These are phyloP conservation scores for Hydrocynus forskahlii DNA, from an alignment of 2,797 vertebrate genomes.

Conservation along the genomic window DNA sequence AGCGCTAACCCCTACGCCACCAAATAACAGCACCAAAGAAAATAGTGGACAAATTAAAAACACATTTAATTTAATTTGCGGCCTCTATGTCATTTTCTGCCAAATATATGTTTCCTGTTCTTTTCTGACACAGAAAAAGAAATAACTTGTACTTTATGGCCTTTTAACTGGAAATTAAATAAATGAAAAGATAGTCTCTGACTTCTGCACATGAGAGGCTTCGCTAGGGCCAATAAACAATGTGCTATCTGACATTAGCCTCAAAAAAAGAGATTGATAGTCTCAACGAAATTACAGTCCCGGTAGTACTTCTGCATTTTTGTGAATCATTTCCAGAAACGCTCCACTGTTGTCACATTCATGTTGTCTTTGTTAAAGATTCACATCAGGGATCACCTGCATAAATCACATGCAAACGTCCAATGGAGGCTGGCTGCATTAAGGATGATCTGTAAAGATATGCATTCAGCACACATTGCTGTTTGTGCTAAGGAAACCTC, in stretches of 20 bases:
- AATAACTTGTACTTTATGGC: too few relatives aligned
- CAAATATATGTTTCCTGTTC: too few relatives aligned
- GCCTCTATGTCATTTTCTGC: too few relatives aligned
- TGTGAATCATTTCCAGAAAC: neutral
- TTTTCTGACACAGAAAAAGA: too few relatives aligned
- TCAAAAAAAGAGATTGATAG: neutral
- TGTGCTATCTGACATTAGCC: neutral
- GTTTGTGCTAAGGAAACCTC: constrained; percentile 9
- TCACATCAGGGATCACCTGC: neutral
- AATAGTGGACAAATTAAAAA: too few relatives aligned
- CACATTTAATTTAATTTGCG: too few relatives aligned
- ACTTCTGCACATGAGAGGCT: too few relatives aligned
- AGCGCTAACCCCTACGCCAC: too few relatives aligned
- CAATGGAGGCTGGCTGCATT: neutral
- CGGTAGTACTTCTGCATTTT: neutral
- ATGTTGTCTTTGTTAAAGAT: neutral
- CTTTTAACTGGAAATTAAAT: too few relatives aligned
- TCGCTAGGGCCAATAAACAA: neutral
- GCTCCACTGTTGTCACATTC: neutral
- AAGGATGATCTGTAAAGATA: neutral
- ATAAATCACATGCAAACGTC: neutral
- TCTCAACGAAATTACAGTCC: neutral
- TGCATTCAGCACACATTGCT: neutral
- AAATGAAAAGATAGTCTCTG: too few relatives aligned
- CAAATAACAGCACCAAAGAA: too few relatives aligned